Conservation (phyloP, 2,888 invertebrate genomes). For the Sphecodes monilicornis region DNA sequence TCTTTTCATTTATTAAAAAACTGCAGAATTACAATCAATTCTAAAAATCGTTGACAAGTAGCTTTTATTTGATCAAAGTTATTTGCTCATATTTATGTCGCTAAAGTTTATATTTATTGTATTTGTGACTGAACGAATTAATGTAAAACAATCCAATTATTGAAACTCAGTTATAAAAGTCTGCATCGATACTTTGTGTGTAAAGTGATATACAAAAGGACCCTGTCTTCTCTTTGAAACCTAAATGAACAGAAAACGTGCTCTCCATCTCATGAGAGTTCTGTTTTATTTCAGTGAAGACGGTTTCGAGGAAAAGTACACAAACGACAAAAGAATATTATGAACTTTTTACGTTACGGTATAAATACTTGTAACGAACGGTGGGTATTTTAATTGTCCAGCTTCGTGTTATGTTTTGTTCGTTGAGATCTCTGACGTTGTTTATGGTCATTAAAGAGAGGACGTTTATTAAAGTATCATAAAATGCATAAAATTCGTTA, state of each 20-base stretch:
- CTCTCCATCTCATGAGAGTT: background rate
- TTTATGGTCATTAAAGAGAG: background rate
- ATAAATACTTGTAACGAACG: background rate
- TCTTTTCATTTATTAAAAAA: background rate
- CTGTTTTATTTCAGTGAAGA: background rate
- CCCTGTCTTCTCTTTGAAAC: background rate
- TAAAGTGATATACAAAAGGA: background rate
- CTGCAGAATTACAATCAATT: background rate
- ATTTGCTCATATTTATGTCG: too few species aligned
- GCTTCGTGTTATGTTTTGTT: background rate
- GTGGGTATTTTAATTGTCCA: background rate
- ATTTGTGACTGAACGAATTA: too few species aligned
- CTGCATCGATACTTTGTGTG: background rate
- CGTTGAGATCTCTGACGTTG: background rate
- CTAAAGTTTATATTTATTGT: background rate
- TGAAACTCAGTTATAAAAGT: background rate
- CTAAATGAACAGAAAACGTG: background rate
- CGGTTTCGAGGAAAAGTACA: background rate
- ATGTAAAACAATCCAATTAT: background rate
- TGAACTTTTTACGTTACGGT: background rate
- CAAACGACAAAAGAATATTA: background rate
- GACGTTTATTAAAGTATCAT: background rate
- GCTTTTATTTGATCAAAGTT: background rate
- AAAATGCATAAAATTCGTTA: background rate
- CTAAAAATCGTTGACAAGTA: background rate